phyloP scores from a whole-genome alignment of 1,140 invertebrate genomes.

The Zelostemma sp. region DNA sequence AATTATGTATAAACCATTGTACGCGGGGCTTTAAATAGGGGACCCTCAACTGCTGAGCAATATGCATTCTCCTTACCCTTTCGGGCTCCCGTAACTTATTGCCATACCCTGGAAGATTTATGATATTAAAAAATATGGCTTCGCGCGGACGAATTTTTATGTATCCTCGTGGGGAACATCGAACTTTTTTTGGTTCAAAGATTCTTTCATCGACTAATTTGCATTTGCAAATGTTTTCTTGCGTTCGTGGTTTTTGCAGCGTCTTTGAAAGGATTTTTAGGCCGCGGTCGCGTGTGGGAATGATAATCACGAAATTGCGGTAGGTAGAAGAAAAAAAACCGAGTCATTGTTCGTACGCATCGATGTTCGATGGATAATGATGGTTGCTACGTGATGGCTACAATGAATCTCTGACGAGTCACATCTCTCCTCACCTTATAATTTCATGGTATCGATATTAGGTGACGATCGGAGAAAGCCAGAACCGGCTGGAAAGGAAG shows the following conservation, averaged over 20 bases:
- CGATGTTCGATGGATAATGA: slow-evolving; percentile 48
- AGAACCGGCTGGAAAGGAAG: slow-evolving; percentile 36
- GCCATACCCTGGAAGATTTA: slow-evolving; percentile 27
- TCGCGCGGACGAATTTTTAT: not conserved
- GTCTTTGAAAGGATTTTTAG: too few relatives aligned
- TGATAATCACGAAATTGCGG: slow-evolving; percentile 48
- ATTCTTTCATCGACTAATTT: slow-evolving; percentile 1
- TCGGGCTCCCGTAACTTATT: slow-evolving; percentile 25
- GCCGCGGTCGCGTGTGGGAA: slow-evolving; percentile 39
- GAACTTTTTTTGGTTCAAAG: slow-evolving; percentile 1
- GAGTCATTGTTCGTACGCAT: slow-evolving; percentile 33
- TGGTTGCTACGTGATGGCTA: slow-evolving; percentile 44
- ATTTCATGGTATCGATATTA: slow-evolving; percentile 29
- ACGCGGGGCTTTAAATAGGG: slow-evolving; percentile 24
- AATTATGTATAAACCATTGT: slow-evolving; percentile 43
- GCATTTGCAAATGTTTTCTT: not conserved
- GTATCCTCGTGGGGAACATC: not conserved
- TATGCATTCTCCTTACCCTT: slow-evolving; percentile 29
- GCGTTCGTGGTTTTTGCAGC: not conserved
- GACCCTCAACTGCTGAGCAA: slow-evolving; percentile 21
- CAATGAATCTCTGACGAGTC: slow-evolving; percentile 34
- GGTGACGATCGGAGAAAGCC: slow-evolving; percentile 11
- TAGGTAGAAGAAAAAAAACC: slow-evolving; percentile 4
- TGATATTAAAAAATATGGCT: slow-evolving; percentile 30
- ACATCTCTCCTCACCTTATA: slow-evolving; percentile 29